These are phyloP conservation scores for Eospalax fontanierii DNA, from an alignment of 2,797 vertebrate genomes.

Conservation along the genomic window DNA sequence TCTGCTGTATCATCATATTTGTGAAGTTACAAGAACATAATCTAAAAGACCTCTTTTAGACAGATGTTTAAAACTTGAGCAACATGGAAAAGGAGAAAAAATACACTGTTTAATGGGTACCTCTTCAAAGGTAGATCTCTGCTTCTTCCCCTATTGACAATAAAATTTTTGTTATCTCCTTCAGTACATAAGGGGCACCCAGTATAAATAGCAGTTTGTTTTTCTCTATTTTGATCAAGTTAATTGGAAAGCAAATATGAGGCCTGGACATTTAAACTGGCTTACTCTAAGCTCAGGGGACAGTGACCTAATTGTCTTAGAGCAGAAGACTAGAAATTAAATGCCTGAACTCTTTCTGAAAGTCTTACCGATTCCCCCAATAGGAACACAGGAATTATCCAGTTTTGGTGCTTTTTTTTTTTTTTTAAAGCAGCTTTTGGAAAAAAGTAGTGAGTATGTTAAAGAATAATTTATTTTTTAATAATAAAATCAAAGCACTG, in stretches of 20 bases:
- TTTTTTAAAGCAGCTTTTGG: constrained; percentile 52
- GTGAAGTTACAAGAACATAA: background rate
- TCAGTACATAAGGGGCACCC: background rate
- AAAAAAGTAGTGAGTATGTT: constrained; percentile 21
- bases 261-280: constrained; percentile 63
- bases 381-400: constrained; percentile 35
- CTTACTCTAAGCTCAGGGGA: constrained; percentile 35
- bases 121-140: constrained; percentile 3
- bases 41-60: background rate
- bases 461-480: constrained; percentile 59
- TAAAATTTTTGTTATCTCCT: constrained; percentile 42
- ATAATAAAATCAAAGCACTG: constrained; percentile 61
- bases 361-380: constrained; percentile 62
- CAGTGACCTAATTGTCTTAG: constrained; percentile 54
- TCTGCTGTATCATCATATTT: background rate
- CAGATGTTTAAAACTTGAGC: constrained; percentile 23
- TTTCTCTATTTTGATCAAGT: constrained; percentile 41
- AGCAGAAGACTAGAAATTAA: constrained; percentile 61
- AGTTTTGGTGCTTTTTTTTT: constrained; percentile 13
- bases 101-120: background rate
- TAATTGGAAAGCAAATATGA: constrained; percentile 58
- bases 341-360: constrained; percentile 54
- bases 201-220: constrained; percentile 12
- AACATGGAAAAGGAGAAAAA: background rate
- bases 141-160: constrained; percentile 52